Evolutionary conservation across 2,113 vertebrate genomes (phyloP).

Genomic region (Rhinopomastus cyanomelas): DNA sequence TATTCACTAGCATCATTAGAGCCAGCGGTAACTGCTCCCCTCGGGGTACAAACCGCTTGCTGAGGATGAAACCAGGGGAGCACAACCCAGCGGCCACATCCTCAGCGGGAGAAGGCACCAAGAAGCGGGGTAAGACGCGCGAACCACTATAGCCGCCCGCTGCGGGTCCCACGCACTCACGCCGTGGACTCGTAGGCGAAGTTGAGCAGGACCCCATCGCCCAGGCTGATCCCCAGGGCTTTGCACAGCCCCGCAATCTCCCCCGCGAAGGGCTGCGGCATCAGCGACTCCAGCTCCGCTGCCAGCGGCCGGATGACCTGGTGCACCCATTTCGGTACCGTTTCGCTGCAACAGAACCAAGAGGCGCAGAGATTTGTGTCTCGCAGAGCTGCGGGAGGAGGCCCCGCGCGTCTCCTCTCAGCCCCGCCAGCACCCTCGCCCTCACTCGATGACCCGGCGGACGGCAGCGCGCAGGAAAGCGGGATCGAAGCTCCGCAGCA

Average conservation of each 20-base stretch:
- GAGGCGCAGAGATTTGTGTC: no score
- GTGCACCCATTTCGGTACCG: constrained; percentile 86
- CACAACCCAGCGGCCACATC: no score
- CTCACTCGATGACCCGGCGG: constrained; percentile 56
- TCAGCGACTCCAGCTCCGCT: constrained; percentile 63
- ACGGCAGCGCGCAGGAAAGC: constrained; percentile 47
- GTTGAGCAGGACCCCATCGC: constrained; percentile 85
- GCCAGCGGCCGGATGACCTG: constrained; percentile 65
- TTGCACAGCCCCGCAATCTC: constrained; percentile 84
- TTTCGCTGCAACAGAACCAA: constrained; percentile 66
- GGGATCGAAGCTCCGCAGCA: constrained; percentile 63
- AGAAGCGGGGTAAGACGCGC: no score
- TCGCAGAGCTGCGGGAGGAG: no score
- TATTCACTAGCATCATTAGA: background rate
- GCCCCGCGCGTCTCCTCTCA: background rate
- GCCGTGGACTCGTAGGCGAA: constrained; percentile 88
- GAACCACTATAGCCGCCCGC: no score
- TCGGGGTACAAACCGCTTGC: rapidly evolving
- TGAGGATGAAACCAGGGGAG: background rate
- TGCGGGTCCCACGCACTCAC: constrained; percentile 72
- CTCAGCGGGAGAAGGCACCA: no score
- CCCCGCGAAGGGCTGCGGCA: constrained; percentile 80
- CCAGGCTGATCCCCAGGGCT: constrained; percentile 67
- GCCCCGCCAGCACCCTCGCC: background rate
- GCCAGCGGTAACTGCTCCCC: background rate